Evolutionary conservation across 1,140 invertebrate species (phyloP), one percentile per base, ranked within the genome.

Genomic region (Halyomorpha halys): DNA sequence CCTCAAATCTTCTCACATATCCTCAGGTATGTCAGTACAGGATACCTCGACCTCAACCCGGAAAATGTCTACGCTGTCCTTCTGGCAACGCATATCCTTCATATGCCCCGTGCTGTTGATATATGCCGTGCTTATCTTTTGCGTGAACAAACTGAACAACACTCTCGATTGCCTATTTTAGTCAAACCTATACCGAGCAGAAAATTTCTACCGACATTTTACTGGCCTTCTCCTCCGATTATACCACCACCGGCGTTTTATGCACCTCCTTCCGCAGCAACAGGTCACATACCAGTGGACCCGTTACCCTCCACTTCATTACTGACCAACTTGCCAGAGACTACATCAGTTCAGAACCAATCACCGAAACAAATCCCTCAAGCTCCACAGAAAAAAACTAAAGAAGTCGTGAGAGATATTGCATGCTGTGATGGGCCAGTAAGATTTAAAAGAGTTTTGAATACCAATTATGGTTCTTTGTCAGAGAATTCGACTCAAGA

Each of bases 341-440:
- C 47, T 49, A 3, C 47, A 49, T 13, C 3, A 5, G 23, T 16
- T 25, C 19, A 16, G 14, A 15, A 56, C 4, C 19, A 56, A 5
- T 4, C 72, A 3, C 62, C 67, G 4, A 63, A 66, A 62, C 49
- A 62, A 30, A 39, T 27, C 63, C 27, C 63, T 44, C 67, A 65
- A 34, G 61, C 59, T 54, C 61, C 63, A 18, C 15, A 5, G 27
- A 30, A 62, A 59, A 65, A 18, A 49, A 8, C 14, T 6, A 61
- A 74, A 67, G 79, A 79, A 66, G 80, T 85, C 15, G 83, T 90
- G 1, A 77, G 89, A 61, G 90, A 92, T 73, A 78, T 93, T 3
- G 90, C 90, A 8, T 90, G 86, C 54, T 92, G 90, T 74, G 90
- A 94, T 74, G 90, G 90, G 0, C 90, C 90, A 0, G 88, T 93